Evolutionary conservation across 1,140 invertebrate species (phyloP), one percentile per base, ranked within the genome.

Genomic region (Venturia canescens): DNA sequence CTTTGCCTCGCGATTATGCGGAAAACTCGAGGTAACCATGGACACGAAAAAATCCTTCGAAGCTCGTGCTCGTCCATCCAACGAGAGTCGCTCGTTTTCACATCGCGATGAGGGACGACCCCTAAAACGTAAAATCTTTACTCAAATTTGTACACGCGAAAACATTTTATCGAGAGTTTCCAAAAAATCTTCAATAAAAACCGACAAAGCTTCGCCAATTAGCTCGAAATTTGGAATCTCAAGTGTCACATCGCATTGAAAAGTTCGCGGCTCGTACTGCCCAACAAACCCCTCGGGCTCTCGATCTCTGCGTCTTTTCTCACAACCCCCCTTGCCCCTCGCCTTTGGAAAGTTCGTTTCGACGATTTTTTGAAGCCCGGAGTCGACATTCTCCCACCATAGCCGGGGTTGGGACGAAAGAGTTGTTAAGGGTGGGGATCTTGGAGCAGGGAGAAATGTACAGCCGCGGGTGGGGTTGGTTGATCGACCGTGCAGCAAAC

Each of bases 401-500:
- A n/a, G n/a, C n/a, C n/a, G n/a, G n/a, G n/a, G n/a, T 18, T 69
- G 27, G 18, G 15, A 27, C 26, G n/a, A 60, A 74, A 80, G 60
- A n/a, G 53, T 76, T 67, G 63, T 34, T 29, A 60, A 60, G 75
- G 74, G 66, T 71, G 70, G 50, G 23, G 48, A 53, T 63, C 57
- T 72, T 27, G 21, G 53, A 50, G 82, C 50, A 66, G 77, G 82
- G 82, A 78, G 15, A 31, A 31, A 69, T 69, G n/a, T n/a, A 69
- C 26, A 31, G 31, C 29, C 60, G 67, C 71, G 80, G 71, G 82
- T 87, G 84, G 87, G 86, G 86, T 82, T 87, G 87, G 86, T 87
- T 87, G 88, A 89, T 89, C 88, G 88, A 89, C 87, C 88, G 86
- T 69, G 26, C 87, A 84, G 80, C 84, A 82, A 50, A 77, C 84